A percentile compares a stretch with the other conserved stretches of the same genome.
Conservation (phyloP, 2,888 invertebrate species). For the Iselma pallidipennis region DNA sequence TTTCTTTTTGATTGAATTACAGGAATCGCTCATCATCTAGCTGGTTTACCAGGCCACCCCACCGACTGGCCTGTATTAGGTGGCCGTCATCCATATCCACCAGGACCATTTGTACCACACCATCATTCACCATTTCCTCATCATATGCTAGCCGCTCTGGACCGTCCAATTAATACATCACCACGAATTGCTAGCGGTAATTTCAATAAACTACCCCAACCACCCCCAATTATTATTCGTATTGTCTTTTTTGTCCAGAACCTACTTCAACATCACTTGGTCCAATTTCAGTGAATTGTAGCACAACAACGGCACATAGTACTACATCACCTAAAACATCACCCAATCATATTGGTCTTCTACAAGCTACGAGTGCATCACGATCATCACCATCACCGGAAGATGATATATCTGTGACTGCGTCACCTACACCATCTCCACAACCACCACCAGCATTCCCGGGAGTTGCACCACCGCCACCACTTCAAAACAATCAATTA, state of each 20-base stretch:
- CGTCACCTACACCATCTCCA: slow-evolving; percentile 64
- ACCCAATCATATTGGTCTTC: slow-evolving; percentile 54
- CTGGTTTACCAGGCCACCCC: slow-evolving; percentile 70
- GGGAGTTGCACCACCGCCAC: slow-evolving; percentile 44
- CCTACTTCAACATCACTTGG: slow-evolving; percentile 53
- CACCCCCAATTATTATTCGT: slow-evolving; percentile 7
- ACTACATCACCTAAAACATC: slow-evolving; percentile 73
- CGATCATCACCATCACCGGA: slow-evolving; percentile 58
- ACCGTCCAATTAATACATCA: slow-evolving; percentile 61
- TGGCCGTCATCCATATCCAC: slow-evolving; percentile 58
- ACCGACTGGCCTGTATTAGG: slow-evolving; percentile 62
- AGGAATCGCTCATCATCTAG: slow-evolving; percentile 78
- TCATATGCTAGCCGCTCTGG: slow-evolving; percentile 56
- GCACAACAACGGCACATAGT: slow-evolving; percentile 63
- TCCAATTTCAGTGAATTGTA: slow-evolving; percentile 56
- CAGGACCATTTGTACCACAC: slow-evolving; percentile 60
- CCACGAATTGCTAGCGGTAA: slow-evolving; percentile 59
- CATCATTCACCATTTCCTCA: slow-evolving; percentile 61
- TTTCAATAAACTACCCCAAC: slow-evolving; percentile 24
- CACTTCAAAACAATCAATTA: slow-evolving; percentile 51
- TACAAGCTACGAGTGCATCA: slow-evolving; percentile 58
- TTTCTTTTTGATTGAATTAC: slow-evolving; percentile 37
- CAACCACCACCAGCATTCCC: slow-evolving; percentile 54
- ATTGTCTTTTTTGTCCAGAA: slow-evolving; percentile 41
- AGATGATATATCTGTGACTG: slow-evolving; percentile 68